These are phyloP conservation scores for Megaceryle alcyon DNA, from an alignment of 2,797 vertebrate genomes.

Conservation along the genomic window DNA sequence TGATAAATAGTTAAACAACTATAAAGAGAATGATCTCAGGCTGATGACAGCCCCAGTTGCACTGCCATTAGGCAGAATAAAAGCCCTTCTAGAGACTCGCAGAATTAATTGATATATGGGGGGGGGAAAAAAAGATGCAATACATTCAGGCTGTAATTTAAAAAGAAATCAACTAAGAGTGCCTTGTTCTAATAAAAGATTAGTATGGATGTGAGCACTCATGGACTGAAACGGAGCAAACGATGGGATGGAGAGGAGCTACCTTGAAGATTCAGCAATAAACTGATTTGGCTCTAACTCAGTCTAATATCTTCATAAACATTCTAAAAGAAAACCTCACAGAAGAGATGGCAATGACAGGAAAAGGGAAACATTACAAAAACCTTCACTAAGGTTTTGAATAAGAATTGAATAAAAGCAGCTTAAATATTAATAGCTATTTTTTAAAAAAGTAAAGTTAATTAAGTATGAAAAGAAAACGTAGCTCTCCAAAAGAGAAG, in stretches of 20 bases:
- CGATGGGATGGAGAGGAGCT: not conserved
- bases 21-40: not conserved
- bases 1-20: slow-evolving; percentile 41
- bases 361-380: not conserved
- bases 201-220: not conserved
- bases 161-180: not conserved
- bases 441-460: slow-evolving; percentile 8
- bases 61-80: not conserved
- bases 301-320: not conserved
- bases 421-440: not conserved
- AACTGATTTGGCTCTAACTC: not conserved
- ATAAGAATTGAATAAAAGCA: not conserved
- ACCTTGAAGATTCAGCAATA: not conserved
- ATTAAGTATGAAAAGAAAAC: slow-evolving; percentile 11
- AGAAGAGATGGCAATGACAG: not conserved
- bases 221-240: not conserved
- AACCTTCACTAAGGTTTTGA: not conserved
- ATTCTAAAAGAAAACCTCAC: not conserved
- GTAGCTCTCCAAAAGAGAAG: not conserved
- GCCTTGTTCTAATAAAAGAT: not conserved
- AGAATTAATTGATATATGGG: not conserved
- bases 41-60: not conserved
- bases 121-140: not conserved
- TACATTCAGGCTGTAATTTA: not conserved
- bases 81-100: not conserved